Evolutionary conservation across 2,888 invertebrate species (phyloP), one percentile per base, ranked within the genome.

Genomic region (Iphiclides podalirius): DNA sequence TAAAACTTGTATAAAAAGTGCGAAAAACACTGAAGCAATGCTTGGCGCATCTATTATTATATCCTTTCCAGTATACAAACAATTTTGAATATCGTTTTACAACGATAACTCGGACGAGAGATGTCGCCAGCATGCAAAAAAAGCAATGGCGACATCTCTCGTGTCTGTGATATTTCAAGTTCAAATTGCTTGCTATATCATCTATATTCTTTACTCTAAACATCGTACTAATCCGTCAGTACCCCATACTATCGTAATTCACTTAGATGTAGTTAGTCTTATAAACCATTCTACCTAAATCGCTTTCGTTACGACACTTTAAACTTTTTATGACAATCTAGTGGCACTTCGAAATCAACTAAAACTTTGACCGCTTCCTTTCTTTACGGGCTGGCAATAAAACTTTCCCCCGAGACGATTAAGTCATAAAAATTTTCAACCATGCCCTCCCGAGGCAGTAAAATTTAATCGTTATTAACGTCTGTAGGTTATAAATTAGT

Each of bases 361-460:
- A 43, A 49, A 49, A 49, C 33, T 49, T 49, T 49, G 48, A 49
- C 48, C 48, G 48, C 48, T 33, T 43, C 38, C 43, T 36, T 43
- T 48, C 42, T 48, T 48, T 42, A 48, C 42, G 33, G 42, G n/a
- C 41, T 15, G 33, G 48, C 34, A 44, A 49, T 49, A 49, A 49
- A 49, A 49, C 44, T 44, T 43, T 34, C 39, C 49, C 37, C 38
- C 34, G 34, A 37, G 41, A 37, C 52, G 49, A 56, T 56, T 55
- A 54, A 54, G 56, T 52, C 55, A 55, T 60, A 60, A 60, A 60
- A 59, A 59, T 42, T 59, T 59, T 53, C 49, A 59, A 47, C 57
- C 52, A 50, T 53, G 54, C 57, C 57, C 54, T 57, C 50, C 39
- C 26, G 49, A 41, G 42, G 40, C 40, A 38, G 42, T 52, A 53